Percentiles rank a stretch among this genome's conserved stretches.
These are phyloP conservation scores for Palythoa heliodiscus DNA, from an alignment of 92 coral and sea anemone species.

Conservation along the genomic window DNA sequence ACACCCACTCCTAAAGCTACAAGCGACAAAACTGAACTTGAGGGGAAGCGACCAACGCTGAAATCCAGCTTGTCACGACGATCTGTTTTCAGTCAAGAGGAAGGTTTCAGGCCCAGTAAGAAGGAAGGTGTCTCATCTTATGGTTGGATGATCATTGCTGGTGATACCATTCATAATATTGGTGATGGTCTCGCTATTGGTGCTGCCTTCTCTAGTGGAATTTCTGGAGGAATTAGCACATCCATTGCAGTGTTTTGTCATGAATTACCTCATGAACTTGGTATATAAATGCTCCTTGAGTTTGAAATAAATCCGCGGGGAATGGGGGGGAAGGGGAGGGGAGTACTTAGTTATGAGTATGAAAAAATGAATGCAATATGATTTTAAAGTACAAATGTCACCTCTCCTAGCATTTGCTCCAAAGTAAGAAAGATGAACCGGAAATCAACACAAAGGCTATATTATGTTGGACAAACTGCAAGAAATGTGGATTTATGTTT, in stretches of 20 bases:
- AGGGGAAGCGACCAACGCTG: conserved; percentile 43
- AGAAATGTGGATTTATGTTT: too few species aligned
- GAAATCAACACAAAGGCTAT: too few species aligned
- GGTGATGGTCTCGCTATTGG: conserved; percentile 99
- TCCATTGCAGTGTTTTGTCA: conserved; percentile 94
- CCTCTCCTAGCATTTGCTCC: too few species aligned
- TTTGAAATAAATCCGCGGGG: not conserved
- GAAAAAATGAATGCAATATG: too few species aligned
- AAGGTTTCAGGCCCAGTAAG: conserved; percentile 27
- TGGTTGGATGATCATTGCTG: conserved; percentile 94
- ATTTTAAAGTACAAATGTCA: too few species aligned
- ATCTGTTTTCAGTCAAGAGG: conserved; percentile 69
- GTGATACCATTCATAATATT: conserved; percentile 92
- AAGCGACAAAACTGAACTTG: not conserved
- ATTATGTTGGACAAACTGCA: too few species aligned
- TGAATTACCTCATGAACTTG: conserved; percentile 95
- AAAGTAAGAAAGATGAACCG: too few species aligned
- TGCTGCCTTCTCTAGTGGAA: conserved; percentile 81
- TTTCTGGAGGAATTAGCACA: conserved; percentile 92
- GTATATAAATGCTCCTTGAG: conserved; percentile 44
- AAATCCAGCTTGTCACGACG: conserved; percentile 60
- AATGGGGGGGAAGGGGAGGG: too few species aligned
- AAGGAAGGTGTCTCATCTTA: conserved; percentile 56
- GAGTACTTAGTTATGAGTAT: too few species aligned
- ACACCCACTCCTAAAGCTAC: not conserved